These are phyloP conservation scores for Meriones unguiculatus DNA, from an alignment of 2,113 vertebrate genomes.

Conservation along the genomic window DNA sequence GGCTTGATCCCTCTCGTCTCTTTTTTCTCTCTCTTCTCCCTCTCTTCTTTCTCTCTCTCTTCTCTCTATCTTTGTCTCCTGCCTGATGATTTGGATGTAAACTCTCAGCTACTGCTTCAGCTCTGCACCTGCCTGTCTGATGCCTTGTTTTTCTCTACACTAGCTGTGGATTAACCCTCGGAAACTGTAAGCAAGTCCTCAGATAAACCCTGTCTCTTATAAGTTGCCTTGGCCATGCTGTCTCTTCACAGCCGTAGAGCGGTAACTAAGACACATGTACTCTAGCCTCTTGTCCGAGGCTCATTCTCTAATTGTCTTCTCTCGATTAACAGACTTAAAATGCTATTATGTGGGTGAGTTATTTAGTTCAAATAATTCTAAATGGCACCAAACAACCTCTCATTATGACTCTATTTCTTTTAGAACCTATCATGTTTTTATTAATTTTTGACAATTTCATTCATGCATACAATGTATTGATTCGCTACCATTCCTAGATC, in stretches of 20 bases:
- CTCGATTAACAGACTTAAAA: slow-evolving; percentile 7
- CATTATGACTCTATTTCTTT: neutral
- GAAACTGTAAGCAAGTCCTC: neutral
- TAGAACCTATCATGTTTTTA: neutral
- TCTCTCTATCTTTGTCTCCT: too few relatives aligned
- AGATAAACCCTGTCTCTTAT: neutral
- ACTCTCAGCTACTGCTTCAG: too few relatives aligned
- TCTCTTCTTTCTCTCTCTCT: neutral
- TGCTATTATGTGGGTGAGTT: neutral
- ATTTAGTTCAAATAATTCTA: slow-evolving; percentile 12
- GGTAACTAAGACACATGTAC: neutral
- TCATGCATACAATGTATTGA: too few relatives aligned
- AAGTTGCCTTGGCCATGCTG: neutral
- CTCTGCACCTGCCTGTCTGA: neutral
- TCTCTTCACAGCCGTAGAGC: neutral
- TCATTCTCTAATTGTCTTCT: neutral
- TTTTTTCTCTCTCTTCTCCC: neutral
- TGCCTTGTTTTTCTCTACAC: neutral
- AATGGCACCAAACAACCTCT: neutral
- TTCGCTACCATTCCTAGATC: neutral
- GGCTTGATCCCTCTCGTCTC: too few relatives aligned
- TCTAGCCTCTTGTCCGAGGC: neutral
- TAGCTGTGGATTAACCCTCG: neutral
- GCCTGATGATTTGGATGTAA: too few relatives aligned
- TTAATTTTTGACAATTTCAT: neutral